Conservation (phyloP, 1,140 invertebrate genomes). For the Nylanderia fulva region DNA sequence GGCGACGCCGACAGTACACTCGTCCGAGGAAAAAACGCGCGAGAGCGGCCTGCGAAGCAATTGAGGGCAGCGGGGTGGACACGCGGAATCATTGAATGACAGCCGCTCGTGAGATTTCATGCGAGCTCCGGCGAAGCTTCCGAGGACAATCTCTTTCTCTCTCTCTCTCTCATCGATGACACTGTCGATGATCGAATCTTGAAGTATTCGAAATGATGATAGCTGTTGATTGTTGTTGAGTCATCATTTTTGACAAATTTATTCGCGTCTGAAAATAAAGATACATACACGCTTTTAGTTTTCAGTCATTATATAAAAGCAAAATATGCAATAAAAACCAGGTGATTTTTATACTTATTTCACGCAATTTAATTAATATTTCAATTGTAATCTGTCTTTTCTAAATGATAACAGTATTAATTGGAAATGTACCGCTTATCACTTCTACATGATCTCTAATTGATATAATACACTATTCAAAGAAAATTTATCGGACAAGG, state of each 20-base stretch:
- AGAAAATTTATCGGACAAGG: background rate
- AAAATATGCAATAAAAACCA: background rate
- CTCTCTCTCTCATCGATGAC: background rate
- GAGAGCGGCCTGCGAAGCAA: conserved; percentile 15
- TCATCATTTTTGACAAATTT: background rate
- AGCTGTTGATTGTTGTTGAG: background rate
- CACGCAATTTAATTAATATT: background rate
- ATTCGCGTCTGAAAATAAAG: background rate
- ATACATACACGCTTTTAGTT: background rate
- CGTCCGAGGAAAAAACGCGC: conserved; percentile 12
- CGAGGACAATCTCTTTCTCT: background rate
- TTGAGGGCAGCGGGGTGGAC: conserved; percentile 43
- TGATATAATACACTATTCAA: background rate
- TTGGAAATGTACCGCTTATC: conserved; percentile 7
- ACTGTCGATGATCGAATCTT: background rate
- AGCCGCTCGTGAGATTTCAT: conserved; percentile 11
- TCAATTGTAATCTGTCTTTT: background rate
- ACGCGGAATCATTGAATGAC: conserved; percentile 51
- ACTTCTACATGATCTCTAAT: background rate
- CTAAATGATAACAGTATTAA: background rate
- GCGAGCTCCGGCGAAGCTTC: background rate
- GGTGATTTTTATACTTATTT: background rate
- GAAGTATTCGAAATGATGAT: background rate
- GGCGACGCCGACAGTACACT: conserved; percentile 25
- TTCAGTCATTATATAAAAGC: no score